Evolutionary conservation across 2,113 vertebrate species (phyloP).

Genomic region (Daboia siamensis): DNA sequence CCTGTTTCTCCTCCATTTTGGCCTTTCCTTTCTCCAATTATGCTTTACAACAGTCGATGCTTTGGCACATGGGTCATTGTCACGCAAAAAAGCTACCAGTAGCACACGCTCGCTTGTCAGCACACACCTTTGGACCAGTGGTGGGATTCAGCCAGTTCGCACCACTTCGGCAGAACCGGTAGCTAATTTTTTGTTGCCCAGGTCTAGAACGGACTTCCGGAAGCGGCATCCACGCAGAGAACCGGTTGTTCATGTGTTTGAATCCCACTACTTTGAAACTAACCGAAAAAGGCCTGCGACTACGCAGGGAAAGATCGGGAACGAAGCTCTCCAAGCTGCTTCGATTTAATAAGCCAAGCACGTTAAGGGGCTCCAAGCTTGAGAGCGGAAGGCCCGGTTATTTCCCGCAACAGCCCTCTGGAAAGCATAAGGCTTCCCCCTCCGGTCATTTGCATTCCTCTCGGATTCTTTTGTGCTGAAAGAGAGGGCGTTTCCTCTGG

Average conservation of each 20-base stretch:
- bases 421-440: background rate
- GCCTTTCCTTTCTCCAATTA: background rate
- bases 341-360: background rate
- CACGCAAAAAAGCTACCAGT: background rate
- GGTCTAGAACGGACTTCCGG: too few species aligned
- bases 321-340: background rate
- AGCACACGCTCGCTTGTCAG: background rate
- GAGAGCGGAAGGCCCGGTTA: background rate
- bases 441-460: background rate
- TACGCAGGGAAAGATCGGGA: background rate
- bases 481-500: conserved; percentile 9
- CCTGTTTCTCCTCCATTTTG: background rate
- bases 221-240: too few species aligned
- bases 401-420: background rate
- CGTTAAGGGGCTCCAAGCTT: background rate
- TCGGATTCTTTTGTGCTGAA: conserved; percentile 23
- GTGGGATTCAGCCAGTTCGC: too few species aligned
- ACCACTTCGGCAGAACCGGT: too few species aligned
- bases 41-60: background rate
- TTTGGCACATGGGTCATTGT: background rate
- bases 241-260: too few species aligned
- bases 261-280: background rate
- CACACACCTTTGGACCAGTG: background rate
- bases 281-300: background rate
- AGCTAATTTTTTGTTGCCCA: too few species aligned